Percentiles rank a stretch among this genome's conserved stretches.
These are phyloP conservation scores for Tholera decimalis DNA, from an alignment of 2,888 invertebrate species.

Conservation along the genomic window DNA sequence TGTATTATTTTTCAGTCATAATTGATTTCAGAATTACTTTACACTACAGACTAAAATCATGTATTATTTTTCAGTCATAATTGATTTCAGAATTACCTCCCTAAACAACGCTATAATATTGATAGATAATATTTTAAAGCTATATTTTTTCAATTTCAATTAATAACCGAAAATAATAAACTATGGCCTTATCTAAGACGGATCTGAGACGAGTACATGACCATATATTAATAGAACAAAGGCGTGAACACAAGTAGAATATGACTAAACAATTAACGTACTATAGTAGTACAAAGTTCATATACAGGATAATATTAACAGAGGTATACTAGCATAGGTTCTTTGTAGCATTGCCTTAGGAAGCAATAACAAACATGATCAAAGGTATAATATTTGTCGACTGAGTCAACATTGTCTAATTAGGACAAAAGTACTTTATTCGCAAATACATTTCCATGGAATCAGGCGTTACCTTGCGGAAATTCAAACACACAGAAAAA, in stretches of 20 bases:
- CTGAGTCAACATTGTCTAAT: no score
- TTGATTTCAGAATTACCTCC: not conserved
- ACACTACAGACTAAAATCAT: no score
- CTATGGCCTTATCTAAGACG: constrained; percentile 1
- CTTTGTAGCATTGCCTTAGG: not conserved
- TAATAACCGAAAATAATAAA: no score
- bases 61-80: constrained; percentile 14
- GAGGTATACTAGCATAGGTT: no score
- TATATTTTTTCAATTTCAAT: no score
- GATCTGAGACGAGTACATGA: constrained; percentile 10
- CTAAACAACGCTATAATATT: not conserved
- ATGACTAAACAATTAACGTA: constrained; percentile 35
- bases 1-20: constrained; percentile 10
- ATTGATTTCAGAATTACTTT: constrained; percentile 3
- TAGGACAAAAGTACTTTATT: no score
- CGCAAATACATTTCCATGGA: no score
- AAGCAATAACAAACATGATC: not conserved
- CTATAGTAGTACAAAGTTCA: constrained; percentile 22
- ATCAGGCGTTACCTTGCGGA: no score
- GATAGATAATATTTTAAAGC: not conserved
- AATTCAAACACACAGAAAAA: no score
- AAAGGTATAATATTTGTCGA: not conserved
- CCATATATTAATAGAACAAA: constrained; percentile 55
- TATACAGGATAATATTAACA: constrained; percentile 10
- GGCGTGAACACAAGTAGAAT: constrained; percentile 7